Evolutionary conservation across 1,140 invertebrate species (phyloP), one percentile per base, ranked within the genome.

Genomic region (Branchinecta lindahli): DNA sequence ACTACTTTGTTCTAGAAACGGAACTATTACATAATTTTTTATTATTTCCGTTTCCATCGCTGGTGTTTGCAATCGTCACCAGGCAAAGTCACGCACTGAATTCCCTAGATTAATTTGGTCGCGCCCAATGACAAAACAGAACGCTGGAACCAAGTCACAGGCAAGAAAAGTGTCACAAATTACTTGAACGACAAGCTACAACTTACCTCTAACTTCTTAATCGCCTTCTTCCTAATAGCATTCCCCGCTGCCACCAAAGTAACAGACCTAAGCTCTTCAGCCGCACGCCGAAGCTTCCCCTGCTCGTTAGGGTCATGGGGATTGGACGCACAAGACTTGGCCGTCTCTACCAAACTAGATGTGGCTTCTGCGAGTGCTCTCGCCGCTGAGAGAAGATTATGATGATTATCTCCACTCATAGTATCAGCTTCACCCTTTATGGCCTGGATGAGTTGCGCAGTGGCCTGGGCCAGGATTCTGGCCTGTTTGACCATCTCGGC

Each of bases 401-500:
- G 85, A 76, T 98, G 94, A 18, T 91, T 84, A 68, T 97, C 93
- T 0, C 95, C 91, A 0, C 89, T 85, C 73, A 94, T 87, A 61
- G 84, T 84, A 74, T 96, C 92, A 0, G 95, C 96, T 78, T 98
- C 92, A 33, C 88, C 88, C 81, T 96, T 95, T 72, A 96, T 97
- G 70, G 88, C 91, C 77, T 92, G 89, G 68, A 96, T 95, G 4
- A 97, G 82, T 69, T 92, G 86, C 0, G 94, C 91, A 21, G 71
- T 72, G 73, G 80, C 81, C 73, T 81, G 89, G 7, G 92, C 92
- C 45, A 97, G 80, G n/a, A 91, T 85, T 71, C 93, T 82, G 0
- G 94, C 94, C 76, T 98, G 94, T 8, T 88, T 85, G 21, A 98
- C 91, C 94, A 98, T 97, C 80, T 97, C 94, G 2, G 87, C 85